Evolutionary conservation across 2,113 vertebrate genomes (phyloP), one percentile per base, ranked within the genome.

Genomic region (Pseudorhombus dupliciocellatus): DNA sequence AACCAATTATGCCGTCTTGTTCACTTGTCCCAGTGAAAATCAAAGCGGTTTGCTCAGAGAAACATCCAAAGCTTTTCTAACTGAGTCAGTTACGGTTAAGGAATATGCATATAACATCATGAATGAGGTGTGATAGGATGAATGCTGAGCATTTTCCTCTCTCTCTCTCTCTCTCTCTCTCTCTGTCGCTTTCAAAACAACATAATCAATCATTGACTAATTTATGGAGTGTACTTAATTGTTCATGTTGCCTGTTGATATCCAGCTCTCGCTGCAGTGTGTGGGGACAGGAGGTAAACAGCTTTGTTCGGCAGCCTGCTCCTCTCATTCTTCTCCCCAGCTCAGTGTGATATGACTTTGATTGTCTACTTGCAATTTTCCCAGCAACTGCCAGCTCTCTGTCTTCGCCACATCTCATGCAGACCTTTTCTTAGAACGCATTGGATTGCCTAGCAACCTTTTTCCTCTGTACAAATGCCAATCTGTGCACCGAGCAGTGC

Each of bases 361-460:
- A 86, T 84, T 89, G 84, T 89, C 83, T 81, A 79, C 78, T 80
- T 79, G 78, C 77, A 85, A 84, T 89, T 88, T 85, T 81, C 79
- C 87, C 79, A 79, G 87, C 81, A 83, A 87, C 87, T 77, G 84
- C 87, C 76, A 78, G 79, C 79, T 75, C 78, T 81, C 70, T 75
- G 83, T 90, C 83, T 79, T 81, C 31, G 8, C 87, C 73, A 74
- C 81, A 84, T 88, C 84, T 87, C 78, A 76, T 81, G 62, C 72
- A 84, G 86, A 86, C 86, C 84, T 89, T 85, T 89, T 89, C 86
- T 90, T 83, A 83, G 84, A 87, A 83, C 87, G 84, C 80, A 63
- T 34, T 73, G 74, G 81, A 89, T 92, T 90, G 89, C 91, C 86
- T 89, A 92, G 91, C 88, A 92, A 92, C 87, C 88, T 88, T 84